Conservation (phyloP, 1,140 invertebrate species). For the Cydia pomonella region DNA sequence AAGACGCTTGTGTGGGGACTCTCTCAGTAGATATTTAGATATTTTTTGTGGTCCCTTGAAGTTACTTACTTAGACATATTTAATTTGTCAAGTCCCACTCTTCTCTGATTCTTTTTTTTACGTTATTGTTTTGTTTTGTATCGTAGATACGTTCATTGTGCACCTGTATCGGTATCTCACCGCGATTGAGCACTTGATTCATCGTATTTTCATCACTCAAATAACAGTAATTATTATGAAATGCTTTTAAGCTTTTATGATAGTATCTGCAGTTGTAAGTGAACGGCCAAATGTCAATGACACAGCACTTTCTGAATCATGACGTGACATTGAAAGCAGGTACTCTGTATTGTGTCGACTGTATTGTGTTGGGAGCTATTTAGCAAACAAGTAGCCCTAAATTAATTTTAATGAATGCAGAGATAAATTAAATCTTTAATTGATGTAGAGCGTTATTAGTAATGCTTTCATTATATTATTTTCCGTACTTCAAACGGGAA, state of each 20-base stretch:
- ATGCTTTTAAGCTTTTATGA: slow-evolving; percentile 25
- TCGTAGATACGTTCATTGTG: slow-evolving; percentile 1
- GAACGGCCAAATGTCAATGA: slow-evolving; percentile 31
- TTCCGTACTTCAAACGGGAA: no score
- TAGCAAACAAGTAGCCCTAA: slow-evolving; percentile 21
- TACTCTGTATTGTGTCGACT: slow-evolving; percentile 16
- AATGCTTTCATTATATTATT: background rate
- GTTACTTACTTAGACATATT: no score
- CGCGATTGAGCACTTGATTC: background rate
- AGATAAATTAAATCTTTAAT: slow-evolving; percentile 16
- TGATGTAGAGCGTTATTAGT: background rate
- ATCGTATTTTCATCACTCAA: slow-evolving; percentile 29
- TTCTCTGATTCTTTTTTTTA: no score
- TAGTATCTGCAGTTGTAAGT: slow-evolving; percentile 27
- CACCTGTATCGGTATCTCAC: slow-evolving; percentile 6
- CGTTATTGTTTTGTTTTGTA: background rate
- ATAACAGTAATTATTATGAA: slow-evolving; percentile 33
- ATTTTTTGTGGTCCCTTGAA: no score
- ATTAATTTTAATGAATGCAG: slow-evolving; percentile 20
- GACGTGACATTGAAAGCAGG: slow-evolving; percentile 28
- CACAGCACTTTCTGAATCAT: slow-evolving; percentile 28
- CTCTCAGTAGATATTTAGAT: no score
- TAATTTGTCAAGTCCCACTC: no score
- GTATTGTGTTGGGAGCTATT: slow-evolving; percentile 17
- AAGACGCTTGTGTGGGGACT: no score